phyloP scores from a whole-genome alignment of 2,113 vertebrate species.

The Coptodon bakossiorum region DNA sequence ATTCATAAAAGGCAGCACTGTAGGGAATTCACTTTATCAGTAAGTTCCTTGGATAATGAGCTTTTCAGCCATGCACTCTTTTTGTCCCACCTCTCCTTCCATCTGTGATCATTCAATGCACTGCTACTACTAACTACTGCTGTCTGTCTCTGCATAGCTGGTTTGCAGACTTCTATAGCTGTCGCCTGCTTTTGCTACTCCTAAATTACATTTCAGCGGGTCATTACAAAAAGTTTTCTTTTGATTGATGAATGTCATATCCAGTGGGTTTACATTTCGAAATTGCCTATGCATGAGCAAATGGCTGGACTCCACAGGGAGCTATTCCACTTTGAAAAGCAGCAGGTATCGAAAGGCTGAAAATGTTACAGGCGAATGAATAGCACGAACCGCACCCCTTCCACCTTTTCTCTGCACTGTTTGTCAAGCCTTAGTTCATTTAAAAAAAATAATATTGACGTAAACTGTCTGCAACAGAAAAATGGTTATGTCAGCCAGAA shows the following conservation, averaged over 20 bases:
- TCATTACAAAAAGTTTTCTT: neutral
- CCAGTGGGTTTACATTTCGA: neutral
- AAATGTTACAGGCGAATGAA: constrained; percentile 44
- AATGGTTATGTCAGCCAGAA: constrained; percentile 20
- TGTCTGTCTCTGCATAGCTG: neutral
- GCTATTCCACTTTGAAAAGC: constrained; percentile 20
- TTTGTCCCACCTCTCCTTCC: neutral
- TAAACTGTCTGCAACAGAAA: constrained; percentile 12
- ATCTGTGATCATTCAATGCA: neutral
- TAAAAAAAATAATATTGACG: constrained; percentile 1
- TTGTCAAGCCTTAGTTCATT: constrained; percentile 1
- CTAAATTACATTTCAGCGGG: neutral
- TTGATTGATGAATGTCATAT: neutral
- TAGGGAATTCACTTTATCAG: neutral
- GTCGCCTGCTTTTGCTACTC: neutral
- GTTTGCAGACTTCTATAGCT: neutral
- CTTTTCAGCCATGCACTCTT: neutral
- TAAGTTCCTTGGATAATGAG: neutral
- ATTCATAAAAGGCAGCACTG: neutral
- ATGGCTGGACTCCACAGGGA: constrained; percentile 6
- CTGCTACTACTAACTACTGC: neutral
- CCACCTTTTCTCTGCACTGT: constrained; percentile 55
- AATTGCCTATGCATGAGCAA: neutral
- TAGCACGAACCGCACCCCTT: constrained; percentile 43
- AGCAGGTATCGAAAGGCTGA: constrained; percentile 37